Base-by-base conservation (phyloP, 1,140 invertebrate genomes). In the Calliopsis andreniformis region DNA sequence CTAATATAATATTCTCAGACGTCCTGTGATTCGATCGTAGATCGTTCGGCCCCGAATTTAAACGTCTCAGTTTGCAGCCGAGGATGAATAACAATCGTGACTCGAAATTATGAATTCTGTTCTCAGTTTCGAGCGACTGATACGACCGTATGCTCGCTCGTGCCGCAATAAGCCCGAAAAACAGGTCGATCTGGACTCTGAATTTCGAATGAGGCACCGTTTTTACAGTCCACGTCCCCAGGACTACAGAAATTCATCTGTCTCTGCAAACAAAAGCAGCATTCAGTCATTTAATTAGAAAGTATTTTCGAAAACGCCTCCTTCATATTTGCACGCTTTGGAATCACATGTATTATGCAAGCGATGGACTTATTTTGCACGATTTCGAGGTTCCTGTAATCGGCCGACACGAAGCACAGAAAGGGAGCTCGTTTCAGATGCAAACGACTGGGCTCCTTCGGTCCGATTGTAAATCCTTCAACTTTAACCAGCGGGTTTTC, bases 1-100 rank as follows among this genome's bases (percentile, higher is more conserved):
- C 85, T 87, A 77, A 87, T 87, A 87, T 87, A 87, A 87, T 87
- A 87, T 87, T 87, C 85, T 80, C 80, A 82, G 84, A 81, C 76
- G 75, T 71, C 70, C 82, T 80, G 81, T 56, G 77, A 68, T 75
- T 47, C 53, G 25, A 35, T 59, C 81, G 63, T 61, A 71, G 58
- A 58, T 53, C 47, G 20, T 2, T n/a, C 59, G 39, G 32, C 25
- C 43, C 30, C 30, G 58, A 66, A 39, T 78, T 79, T 83, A 79
- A 80, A 80, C 76, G 76, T 70, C 67, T 59, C 56, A 45, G 43
- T 39, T n/a, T 45, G 58, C 43, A 32, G 47, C 35, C 20, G 43
- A 63, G 35, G 79, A 73, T 83, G 81, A 83, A 83, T 83, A 83
- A 70, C 78, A 83, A 83, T 83, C 63, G 51, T 28, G 47, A 6